Evolutionary conservation across 2,797 vertebrate genomes (phyloP).

Genomic region (Yasuhikotakia modesta): DNA sequence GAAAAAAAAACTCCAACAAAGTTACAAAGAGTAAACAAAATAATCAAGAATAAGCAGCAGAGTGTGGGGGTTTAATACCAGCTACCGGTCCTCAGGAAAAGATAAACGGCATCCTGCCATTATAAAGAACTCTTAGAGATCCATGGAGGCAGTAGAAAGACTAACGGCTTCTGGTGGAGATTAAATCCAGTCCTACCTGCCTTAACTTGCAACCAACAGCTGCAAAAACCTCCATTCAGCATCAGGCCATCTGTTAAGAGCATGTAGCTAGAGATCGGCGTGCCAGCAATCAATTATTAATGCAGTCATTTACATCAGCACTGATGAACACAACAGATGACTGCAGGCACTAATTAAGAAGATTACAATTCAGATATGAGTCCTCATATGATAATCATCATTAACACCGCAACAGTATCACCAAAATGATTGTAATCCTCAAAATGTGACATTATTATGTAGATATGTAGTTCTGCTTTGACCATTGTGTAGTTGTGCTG

Average conservation of each 20-base stretch:
- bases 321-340: constrained; percentile 53
- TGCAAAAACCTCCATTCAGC: constrained; percentile 38
- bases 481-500: background rate
- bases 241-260: constrained; percentile 44
- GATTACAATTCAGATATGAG: constrained; percentile 40
- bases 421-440: constrained; percentile 26
- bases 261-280: constrained; percentile 48
- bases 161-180: constrained; percentile 21
- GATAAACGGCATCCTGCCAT: background rate
- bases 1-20: constrained; percentile 4
- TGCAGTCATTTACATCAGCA: constrained; percentile 47
- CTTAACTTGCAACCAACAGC: constrained; percentile 52
- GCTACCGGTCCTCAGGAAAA: background rate
- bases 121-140: constrained; percentile 20
- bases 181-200: constrained; percentile 34
- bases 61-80: constrained; percentile 16
- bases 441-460: constrained; percentile 36
- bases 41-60: constrained; percentile 37
- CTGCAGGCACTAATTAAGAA: constrained; percentile 30
- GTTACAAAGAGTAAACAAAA: constrained; percentile 42
- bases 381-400: constrained; percentile 41
- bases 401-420: constrained; percentile 31
- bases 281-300: constrained; percentile 53
- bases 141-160: background rate
- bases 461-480: background rate